Conservation (phyloP, 1,140 invertebrate genomes). For the Drosophila leontia region DNA sequence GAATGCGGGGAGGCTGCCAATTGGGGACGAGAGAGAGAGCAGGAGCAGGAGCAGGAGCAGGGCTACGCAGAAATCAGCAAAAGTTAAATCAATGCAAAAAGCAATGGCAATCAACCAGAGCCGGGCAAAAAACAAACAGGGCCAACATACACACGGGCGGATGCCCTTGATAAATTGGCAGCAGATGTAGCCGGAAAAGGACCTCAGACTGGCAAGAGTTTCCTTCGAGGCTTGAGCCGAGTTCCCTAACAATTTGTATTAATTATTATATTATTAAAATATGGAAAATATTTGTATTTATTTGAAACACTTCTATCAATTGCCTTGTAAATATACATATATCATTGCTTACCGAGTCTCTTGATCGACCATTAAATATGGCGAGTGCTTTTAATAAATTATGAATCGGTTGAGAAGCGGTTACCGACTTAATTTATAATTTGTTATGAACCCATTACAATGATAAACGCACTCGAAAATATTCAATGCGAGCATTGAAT, state of each 20-base stretch:
- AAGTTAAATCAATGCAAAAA: conserved; percentile 67
- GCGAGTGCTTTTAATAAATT: conserved; percentile 12
- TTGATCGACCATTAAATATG: conserved; percentile 23
- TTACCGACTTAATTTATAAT: conserved; percentile 27
- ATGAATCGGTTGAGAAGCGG: conserved; percentile 34
- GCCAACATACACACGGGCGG: neutral
- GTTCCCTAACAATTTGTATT: too few species aligned
- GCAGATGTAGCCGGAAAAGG: conserved; percentile 25
- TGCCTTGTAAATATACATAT: neutral
- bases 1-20: neutral
- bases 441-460: conserved; percentile 15
- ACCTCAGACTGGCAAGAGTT: neutral
- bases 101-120: conserved; percentile 52
- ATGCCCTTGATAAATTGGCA: conserved; percentile 47
- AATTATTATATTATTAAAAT: neutral
- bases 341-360: neutral
- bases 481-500: neutral
- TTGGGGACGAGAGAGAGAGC: conserved; percentile 1
- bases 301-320: neutral
- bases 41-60: neutral
- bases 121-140: conserved; percentile 21
- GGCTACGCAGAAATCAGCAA: conserved; percentile 59
- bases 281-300: neutral
- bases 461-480: conserved; percentile 21
- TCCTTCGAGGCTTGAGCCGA: neutral